phyloP scores from a whole-genome alignment of 2,113 vertebrate genomes.

The Gymnobelideus leadbeateri region DNA sequence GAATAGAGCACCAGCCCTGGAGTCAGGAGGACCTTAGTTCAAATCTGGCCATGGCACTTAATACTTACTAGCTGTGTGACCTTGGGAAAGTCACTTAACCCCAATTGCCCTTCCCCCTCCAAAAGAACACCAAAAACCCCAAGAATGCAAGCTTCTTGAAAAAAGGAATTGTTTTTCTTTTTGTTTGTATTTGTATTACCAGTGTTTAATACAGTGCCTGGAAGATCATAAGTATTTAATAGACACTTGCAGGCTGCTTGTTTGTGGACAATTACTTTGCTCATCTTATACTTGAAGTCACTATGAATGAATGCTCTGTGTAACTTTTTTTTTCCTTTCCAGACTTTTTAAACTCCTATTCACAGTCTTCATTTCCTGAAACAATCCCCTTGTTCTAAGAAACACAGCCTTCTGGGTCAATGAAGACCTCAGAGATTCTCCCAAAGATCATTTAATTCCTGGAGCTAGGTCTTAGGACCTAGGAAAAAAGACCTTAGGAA shows the following conservation, averaged over 20 bases:
- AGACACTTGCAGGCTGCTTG: not conserved
- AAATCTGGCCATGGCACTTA: too few species aligned
- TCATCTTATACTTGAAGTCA: not conserved
- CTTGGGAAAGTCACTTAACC: too few species aligned
- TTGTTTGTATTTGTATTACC: not conserved
- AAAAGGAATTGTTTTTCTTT: not conserved
- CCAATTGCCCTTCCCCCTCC: too few species aligned
- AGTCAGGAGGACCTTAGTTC: too few species aligned
- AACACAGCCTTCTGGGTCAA: not conserved
- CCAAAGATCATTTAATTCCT: not conserved
- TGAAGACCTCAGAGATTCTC: not conserved
- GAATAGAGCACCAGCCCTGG: too few species aligned
- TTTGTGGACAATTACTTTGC: not conserved
- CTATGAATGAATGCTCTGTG: not conserved
- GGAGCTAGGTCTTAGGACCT: not conserved
- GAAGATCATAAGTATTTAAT: not conserved
- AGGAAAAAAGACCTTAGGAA: too few species aligned
- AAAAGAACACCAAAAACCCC: too few species aligned
- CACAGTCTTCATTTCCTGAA: not conserved
- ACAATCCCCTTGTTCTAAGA: not conserved
- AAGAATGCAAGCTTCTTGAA: not conserved
- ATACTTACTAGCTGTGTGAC: too few species aligned
- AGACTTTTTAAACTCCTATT: not conserved
- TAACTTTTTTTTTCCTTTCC: not conserved
- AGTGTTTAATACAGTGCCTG: not conserved